phyloP scores from a whole-genome alignment of 2,113 vertebrate genomes.

The Tichodroma muraria region DNA sequence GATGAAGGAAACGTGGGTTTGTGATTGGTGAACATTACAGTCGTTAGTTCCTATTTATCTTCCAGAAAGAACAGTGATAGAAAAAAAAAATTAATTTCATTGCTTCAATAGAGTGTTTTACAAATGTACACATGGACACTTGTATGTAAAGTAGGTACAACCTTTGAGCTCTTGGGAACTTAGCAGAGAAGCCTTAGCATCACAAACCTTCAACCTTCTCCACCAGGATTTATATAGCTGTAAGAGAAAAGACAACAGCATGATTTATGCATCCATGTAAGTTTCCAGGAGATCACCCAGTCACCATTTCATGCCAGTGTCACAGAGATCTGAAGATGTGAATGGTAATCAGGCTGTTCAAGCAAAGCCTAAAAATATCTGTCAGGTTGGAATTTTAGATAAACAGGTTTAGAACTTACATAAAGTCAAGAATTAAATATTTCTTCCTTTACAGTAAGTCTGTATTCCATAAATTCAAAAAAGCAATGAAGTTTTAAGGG shows the following conservation, averaged over 20 bases:
- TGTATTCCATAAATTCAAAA: not conserved
- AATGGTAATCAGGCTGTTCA: constrained; percentile 11
- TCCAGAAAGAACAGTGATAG: not conserved
- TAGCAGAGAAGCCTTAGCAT: not conserved
- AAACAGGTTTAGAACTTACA: not conserved
- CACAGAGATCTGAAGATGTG: constrained; percentile 20
- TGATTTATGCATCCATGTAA: not conserved
- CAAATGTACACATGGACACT: not conserved
- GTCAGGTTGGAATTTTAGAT: not conserved
- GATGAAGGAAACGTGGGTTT: not conserved
- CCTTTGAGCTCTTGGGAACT: not conserved
- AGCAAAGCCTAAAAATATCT: constrained; percentile 3
- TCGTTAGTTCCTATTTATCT: not conserved
- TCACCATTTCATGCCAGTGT: not conserved
- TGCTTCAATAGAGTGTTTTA: not conserved
- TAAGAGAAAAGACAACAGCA: not conserved
- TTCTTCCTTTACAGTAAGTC: not conserved
- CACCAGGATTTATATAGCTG: not conserved
- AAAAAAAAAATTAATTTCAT: not conserved
- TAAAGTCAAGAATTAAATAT: not conserved
- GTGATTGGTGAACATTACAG: not conserved
- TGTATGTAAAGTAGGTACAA: not conserved
- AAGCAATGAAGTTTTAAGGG: not conserved
- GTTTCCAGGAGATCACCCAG: not conserved
- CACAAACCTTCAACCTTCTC: not conserved